Evolutionary conservation across 2,888 invertebrate genomes (phyloP).

Genomic region (Drosophila borealis): DNA sequence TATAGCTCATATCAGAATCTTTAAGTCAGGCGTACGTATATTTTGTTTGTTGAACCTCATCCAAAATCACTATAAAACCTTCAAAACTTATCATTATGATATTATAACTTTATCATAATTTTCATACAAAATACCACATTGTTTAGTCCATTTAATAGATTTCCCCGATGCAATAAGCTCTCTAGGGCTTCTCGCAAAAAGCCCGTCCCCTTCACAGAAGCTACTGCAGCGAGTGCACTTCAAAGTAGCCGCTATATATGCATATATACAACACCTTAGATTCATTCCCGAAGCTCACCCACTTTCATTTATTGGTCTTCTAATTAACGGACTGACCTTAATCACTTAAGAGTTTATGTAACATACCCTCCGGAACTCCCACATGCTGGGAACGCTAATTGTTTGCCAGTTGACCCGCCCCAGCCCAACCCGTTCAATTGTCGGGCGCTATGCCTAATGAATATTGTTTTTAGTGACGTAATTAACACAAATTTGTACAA

Average conservation of each 20-base stretch:
- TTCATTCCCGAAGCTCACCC: slow-evolving; percentile 51
- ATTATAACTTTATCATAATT: background rate
- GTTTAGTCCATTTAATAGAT: background rate
- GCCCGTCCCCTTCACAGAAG: background rate
- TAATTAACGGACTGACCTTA: slow-evolving; percentile 73
- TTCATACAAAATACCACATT: background rate
- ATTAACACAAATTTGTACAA: slow-evolving; percentile 43
- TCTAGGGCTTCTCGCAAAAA: slow-evolving; percentile 11
- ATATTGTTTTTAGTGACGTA: slow-evolving; percentile 53
- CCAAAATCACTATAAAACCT: no score
- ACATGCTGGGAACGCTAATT: slow-evolving; percentile 43
- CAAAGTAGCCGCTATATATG: slow-evolving; percentile 46
- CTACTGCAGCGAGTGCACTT: slow-evolving; percentile 29
- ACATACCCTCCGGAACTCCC: slow-evolving; percentile 29
- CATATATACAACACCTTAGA: slow-evolving; percentile 21
- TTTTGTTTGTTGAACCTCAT: no score
- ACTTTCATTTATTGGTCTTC: slow-evolving; percentile 65
- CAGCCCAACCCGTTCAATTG: slow-evolving; percentile 32
- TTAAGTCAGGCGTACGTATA: no score
- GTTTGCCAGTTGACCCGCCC: slow-evolving; percentile 40
- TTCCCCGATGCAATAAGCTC: background rate
- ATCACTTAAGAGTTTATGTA: slow-evolving; percentile 77
- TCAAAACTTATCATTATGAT: background rate
- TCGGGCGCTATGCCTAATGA: slow-evolving; percentile 30
- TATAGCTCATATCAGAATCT: no score